A percentile compares a stretch with the other conserved stretches of the same genome.
These are phyloP conservation scores for Drosophila tsacasi DNA, from an alignment of 1,140 invertebrate genomes.

Conservation along the genomic window DNA sequence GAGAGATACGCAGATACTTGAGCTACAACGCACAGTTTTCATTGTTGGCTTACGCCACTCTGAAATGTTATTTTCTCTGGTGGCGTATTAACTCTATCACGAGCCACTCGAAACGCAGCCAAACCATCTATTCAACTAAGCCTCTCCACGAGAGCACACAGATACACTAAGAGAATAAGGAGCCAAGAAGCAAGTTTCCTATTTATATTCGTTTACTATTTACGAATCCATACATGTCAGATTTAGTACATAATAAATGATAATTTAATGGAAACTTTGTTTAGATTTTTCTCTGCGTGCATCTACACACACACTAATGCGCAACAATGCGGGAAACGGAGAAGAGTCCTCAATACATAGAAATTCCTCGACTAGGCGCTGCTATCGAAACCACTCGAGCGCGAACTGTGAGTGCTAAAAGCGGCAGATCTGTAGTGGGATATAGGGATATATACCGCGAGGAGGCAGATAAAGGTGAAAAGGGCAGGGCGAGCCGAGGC, in stretches of 20 bases:
- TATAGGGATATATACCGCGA: conserved; percentile 18
- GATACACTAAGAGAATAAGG: neutral
- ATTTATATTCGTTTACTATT: neutral
- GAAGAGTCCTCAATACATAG: conserved; percentile 31
- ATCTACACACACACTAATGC: neutral
- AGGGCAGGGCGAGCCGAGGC: neutral
- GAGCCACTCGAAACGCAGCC: conserved; percentile 33
- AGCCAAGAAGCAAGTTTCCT: neutral
- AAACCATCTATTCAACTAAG: conserved; percentile 25
- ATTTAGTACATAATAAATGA: neutral
- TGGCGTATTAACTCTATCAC: conserved; percentile 38
- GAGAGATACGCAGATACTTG: conserved; percentile 27
- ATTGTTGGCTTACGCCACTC: conserved; percentile 24
- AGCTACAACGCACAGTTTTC: conserved; percentile 22
- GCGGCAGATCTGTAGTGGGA: conserved; percentile 33
- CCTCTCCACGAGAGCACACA: conserved; percentile 12
- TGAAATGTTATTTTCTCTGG: conserved; percentile 39
- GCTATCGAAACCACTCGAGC: conserved; percentile 62
- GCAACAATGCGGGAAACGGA: neutral
- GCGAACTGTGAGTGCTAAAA: conserved; percentile 50
- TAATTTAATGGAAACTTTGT: too few relatives aligned
- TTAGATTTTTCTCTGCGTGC: too few relatives aligned
- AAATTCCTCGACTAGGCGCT: conserved; percentile 38
- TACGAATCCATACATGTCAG: neutral
- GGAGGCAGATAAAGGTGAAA: conserved; percentile 1